Percentiles rank a stretch among this genome's conserved stretches.
Evolutionary conservation across 2,797 vertebrate genomes (phyloP).

Genomic region (Eutrigla gurnardus): DNA sequence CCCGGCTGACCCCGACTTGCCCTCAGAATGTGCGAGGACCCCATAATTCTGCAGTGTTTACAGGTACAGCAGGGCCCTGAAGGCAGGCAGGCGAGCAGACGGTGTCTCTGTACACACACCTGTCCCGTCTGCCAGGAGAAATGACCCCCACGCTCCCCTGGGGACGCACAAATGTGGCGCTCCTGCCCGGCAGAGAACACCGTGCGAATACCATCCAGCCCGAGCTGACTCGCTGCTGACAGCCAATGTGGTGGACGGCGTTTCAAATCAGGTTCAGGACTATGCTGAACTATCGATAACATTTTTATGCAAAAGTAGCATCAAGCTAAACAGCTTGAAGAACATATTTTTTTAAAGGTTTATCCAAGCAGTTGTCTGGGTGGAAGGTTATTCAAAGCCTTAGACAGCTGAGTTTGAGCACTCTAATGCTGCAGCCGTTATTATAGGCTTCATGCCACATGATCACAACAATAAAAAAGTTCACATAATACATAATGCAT

Average conservation of each 20-base stretch:
- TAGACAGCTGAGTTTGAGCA: conserved; percentile 49
- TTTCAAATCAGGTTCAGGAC: conserved; percentile 40
- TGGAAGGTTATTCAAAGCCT: conserved; percentile 68
- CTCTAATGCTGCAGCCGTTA: conserved; percentile 60
- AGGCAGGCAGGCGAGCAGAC: conserved; percentile 60
- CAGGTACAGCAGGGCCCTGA: conserved; percentile 62
- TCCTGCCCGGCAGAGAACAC: conserved; percentile 39
- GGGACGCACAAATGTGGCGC: conserved; percentile 46
- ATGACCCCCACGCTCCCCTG: conserved; percentile 56
- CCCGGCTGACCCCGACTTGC: conserved; percentile 70
- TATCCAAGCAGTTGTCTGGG: conserved; percentile 27
- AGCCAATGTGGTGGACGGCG: conserved; percentile 31
- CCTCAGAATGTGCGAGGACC: conserved; percentile 64
- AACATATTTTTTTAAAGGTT: conserved; percentile 7
- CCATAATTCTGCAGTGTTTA: conserved; percentile 73
- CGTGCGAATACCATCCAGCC: conserved; percentile 51
- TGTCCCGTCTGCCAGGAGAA: conserved; percentile 67
- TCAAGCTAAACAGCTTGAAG: conserved; percentile 16
- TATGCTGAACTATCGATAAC: conserved; percentile 35
- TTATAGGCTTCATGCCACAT: conserved; percentile 74
- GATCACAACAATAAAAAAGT: conserved; percentile 74
- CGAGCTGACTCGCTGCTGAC: conserved; percentile 40
- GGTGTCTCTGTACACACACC: conserved; percentile 68
- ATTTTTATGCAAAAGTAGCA: conserved; percentile 27
- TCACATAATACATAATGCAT: conserved; percentile 68